Conservation (phyloP, 2,888 invertebrate species). For the Drosophila eohydei region DNA sequence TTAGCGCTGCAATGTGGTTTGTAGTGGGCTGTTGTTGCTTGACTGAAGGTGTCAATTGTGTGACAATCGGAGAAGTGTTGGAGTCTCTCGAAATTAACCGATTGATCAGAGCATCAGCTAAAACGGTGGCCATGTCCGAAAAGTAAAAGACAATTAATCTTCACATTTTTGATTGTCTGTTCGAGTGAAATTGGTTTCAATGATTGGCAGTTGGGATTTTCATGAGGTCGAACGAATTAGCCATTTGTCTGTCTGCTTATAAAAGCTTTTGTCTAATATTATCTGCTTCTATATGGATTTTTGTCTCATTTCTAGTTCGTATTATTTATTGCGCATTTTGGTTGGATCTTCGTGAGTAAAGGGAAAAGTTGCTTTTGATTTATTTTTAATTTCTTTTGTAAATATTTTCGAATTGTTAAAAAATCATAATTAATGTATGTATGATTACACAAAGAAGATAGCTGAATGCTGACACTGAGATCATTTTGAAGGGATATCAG, state of each 20-base stretch:
- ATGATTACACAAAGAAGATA: neutral
- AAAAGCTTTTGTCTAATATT: neutral
- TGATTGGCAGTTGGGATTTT: slow-evolving; percentile 36
- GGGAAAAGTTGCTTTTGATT: neutral
- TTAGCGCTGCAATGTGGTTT: slow-evolving; percentile 21
- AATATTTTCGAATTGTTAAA: slow-evolving; percentile 1
- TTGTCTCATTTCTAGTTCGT: neutral
- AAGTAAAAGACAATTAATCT: slow-evolving; percentile 42
- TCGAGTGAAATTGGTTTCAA: slow-evolving; percentile 23
- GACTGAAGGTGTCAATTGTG: slow-evolving; percentile 57
- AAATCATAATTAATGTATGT: neutral
- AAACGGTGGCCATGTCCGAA: slow-evolving; percentile 33
- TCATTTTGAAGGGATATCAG: neutral
- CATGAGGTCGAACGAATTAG: slow-evolving; percentile 26
- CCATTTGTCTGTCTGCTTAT: neutral
- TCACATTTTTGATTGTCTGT: slow-evolving; percentile 15
- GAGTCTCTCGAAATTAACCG: slow-evolving; percentile 25
- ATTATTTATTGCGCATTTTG: neutral
- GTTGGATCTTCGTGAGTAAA: neutral
- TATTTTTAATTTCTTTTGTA: slow-evolving; percentile 1
- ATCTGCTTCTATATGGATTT: slow-evolving; percentile 1
- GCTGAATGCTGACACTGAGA: neutral
- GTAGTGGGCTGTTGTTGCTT: slow-evolving; percentile 20
- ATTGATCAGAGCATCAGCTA: slow-evolving; percentile 21
- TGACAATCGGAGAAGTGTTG: slow-evolving; percentile 42